Evolutionary conservation across 2,113 vertebrate genomes (phyloP), one percentile per base, ranked within the genome.

Genomic region (Lota lota): DNA sequence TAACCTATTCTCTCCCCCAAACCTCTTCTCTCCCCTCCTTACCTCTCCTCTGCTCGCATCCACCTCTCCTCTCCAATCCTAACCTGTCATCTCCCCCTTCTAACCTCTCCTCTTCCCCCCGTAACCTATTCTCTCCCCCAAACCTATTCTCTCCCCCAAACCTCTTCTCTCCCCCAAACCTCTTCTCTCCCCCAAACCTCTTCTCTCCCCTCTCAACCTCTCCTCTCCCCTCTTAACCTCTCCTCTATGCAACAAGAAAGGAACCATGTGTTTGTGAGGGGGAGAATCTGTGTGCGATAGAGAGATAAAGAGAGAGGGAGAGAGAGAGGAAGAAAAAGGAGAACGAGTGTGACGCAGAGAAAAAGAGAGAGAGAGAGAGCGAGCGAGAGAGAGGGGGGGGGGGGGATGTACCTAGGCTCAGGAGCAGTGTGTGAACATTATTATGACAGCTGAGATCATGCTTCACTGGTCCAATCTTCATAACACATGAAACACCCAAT

Each of bases 361-460:
- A 68, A 61, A 64, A 74, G 68, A 72, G 59, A 61, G 72, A 21
- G 50, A 18, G 64, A 22, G 57, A 17, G 67, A 21, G 57, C 20
- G 33, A 28, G 68, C 12, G 21, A 59, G 22, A 16, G 4, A 21
- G 24, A 28, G 24, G 5, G 1, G 5, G 24, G 5, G 24, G 28
- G 4, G 28, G 4, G 7, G 7, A 74, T 61, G 28, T 54, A 77
- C 79, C 79, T 80, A 80, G 77, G 75, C 80, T 89, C 80, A 79
- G 84, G 85, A 83, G 79, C 72, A 74, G 66, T 72, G 75, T 76
- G 79, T 71, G 80, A 88, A 89, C 83, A 88, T 88, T 81, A 78
- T 72, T 77, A 78, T 84, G 84, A 89, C 88, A 89, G 87, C 79
- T 87, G 83, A 90, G 85, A 79, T 81, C 85, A 89, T 68, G 83